phyloP scores from a whole-genome alignment of 2,113 vertebrate genomes.

The Rutilus rutilus region DNA sequence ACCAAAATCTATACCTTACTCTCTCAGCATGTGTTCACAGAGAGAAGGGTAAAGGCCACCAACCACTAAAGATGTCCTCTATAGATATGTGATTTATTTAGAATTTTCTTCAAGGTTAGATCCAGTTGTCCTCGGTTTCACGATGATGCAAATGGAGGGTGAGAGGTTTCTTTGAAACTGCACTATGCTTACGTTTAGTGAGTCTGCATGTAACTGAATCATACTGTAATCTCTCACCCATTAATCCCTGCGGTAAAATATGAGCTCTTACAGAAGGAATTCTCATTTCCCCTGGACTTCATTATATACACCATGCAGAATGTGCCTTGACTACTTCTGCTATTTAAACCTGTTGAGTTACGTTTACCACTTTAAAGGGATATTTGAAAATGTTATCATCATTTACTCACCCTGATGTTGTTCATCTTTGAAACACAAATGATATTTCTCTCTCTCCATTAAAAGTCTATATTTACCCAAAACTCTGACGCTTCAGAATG shows the following conservation, averaged over 20 bases:
- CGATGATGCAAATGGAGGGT: not conserved
- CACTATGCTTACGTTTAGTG: not conserved
- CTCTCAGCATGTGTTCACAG: not conserved
- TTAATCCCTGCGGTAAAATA: conserved; percentile 38
- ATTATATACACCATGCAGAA: not conserved
- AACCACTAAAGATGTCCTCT: not conserved
- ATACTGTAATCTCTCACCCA: conserved; percentile 27
- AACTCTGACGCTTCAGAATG: too few species aligned
- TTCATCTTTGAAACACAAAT: too few species aligned
- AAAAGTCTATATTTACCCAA: too few species aligned
- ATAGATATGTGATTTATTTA: not conserved
- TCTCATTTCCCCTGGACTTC: not conserved
- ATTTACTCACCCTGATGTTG: too few species aligned
- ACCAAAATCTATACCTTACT: conserved; percentile 1
- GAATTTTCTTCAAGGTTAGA: not conserved
- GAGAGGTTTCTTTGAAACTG: conserved; percentile 15
- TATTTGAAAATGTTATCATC: too few species aligned
- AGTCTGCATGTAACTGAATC: conserved; percentile 28
- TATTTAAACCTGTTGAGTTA: not conserved
- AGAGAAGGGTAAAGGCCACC: not conserved
- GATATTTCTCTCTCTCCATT: too few species aligned
- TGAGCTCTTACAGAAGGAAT: conserved; percentile 5
- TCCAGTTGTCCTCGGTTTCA: not conserved
- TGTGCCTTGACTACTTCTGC: not conserved
- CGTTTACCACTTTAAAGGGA: not conserved